Evolutionary conservation across 2,888 invertebrate species (phyloP), one percentile per base, ranked within the genome.

Genomic region (Diaprepes abbreviatus): DNA sequence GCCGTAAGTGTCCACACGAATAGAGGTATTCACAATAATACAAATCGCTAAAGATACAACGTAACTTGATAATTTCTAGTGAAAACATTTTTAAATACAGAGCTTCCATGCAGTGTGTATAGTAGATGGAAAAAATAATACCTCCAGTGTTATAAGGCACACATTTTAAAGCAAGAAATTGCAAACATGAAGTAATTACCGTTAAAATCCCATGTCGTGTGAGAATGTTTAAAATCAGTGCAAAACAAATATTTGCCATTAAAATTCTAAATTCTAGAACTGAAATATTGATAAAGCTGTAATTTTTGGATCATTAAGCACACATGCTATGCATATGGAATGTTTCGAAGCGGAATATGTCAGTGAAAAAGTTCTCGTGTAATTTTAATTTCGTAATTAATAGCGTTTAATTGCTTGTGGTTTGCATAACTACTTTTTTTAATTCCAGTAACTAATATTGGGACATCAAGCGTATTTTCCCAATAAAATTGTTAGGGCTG

Each of bases 291-390:
- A 50, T 28, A 50, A 31, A 14, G 28, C 28, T 14, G 48, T 50
- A 50, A 50, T 50, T 28, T 50, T 50, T 50, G 48, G 28, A 16
- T 50, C 48, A 50, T 50, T 50, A 50, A 50, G 10, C 48, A 28
- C 48, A 50, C 48, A 50, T 50, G 48, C 48, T 14, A 14, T 12
- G 28, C 48, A 50, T 28, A 28, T 50, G 48, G 16, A 50, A 50
- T 28, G 28, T 28, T 28, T 14, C 28, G 9, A 3, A 50, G 48
- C 24, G 28, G 14, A 50, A 50, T 50, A 16, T 50, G 48, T 50
- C 21, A 24, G 24, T 2, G 1, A 50, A 50, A 50, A 50, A 50
- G 14, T 21, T 24, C 24, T 14, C 1, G 28, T 28, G 14, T 48
- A 28, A 48, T 48, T 48, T 48, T 14, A 6, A 28, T 48, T 48